A percentile compares a stretch with the other conserved stretches of the same genome.
phyloP scores from a whole-genome alignment of 2,797 vertebrate genomes.

The Gobionotothen gibberifrons region DNA sequence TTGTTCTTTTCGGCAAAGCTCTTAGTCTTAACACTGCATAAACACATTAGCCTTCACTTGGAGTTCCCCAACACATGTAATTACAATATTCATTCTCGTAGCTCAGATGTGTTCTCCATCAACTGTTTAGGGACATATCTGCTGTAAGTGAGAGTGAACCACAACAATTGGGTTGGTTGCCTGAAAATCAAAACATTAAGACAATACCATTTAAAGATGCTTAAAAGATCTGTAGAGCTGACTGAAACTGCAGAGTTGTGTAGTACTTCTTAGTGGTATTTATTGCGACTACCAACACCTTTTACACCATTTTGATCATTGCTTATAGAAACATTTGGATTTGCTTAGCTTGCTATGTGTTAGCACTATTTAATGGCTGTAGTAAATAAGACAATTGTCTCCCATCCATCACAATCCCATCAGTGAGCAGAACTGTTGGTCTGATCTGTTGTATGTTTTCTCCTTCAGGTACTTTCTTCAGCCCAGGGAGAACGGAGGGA shows the following conservation, averaged over 20 bases:
- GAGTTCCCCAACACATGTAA: neutral
- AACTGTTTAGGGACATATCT: neutral
- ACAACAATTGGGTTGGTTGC: neutral
- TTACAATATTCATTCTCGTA: neutral
- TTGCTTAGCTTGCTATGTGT: neutral
- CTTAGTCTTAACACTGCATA: neutral
- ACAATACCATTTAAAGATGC: neutral
- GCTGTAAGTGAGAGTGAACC: neutral
- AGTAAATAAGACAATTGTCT: neutral
- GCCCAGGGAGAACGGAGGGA: conserved; percentile 94
- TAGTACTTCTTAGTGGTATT: neutral
- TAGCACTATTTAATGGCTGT: neutral
- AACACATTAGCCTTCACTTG: neutral
- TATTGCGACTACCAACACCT: neutral
- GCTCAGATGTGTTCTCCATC: neutral
- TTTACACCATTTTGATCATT: neutral
- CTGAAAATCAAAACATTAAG: neutral
- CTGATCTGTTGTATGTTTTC: neutral
- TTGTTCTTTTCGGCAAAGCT: neutral
- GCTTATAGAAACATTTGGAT: neutral
- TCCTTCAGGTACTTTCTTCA: conserved; percentile 94
- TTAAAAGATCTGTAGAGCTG: neutral
- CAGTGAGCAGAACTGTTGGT: neutral
- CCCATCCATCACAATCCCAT: neutral
- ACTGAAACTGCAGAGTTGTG: neutral